These are phyloP conservation scores for Hermodice carunculata DNA, from an alignment of 2,888 invertebrate genomes.

Conservation along the genomic window DNA sequence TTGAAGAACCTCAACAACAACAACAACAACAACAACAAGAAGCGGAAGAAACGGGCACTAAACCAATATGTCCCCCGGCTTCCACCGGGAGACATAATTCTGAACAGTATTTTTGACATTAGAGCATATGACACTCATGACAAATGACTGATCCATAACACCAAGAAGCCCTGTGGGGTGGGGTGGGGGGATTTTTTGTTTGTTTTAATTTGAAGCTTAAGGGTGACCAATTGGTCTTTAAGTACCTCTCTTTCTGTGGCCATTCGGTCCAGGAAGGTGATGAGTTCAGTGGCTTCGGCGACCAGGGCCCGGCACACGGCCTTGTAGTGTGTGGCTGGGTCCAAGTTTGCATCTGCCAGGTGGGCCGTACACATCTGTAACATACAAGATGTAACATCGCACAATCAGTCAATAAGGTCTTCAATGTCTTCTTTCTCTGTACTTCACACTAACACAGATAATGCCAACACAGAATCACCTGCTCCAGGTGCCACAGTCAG, in stretches of 20 bases:
- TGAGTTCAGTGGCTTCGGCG: conserved; percentile 90
- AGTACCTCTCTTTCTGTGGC: conserved; percentile 76
- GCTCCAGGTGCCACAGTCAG: not conserved
- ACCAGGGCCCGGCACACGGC: conserved; percentile 94
- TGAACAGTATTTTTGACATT: too few relatives aligned
- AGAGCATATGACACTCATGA: too few relatives aligned
- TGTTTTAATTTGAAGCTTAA: too few relatives aligned
- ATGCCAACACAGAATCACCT: not conserved
- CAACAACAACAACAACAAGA: too few relatives aligned
- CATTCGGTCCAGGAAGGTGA: conserved; percentile 90
- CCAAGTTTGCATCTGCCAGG: conserved; percentile 54
- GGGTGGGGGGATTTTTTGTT: too few relatives aligned
- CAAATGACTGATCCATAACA: too few relatives aligned
- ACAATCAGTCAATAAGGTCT: not conserved
- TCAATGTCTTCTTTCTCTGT: not conserved
- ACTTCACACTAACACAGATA: not conserved
- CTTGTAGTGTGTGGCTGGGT: conserved; percentile 85
- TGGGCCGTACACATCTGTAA: conserved; percentile 63
- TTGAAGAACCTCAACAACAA: too few relatives aligned
- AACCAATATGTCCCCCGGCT: too few relatives aligned
- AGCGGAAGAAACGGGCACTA: too few relatives aligned
- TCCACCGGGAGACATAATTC: too few relatives aligned
- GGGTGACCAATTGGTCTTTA: too few relatives aligned
- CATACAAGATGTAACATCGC: conserved; percentile 8
- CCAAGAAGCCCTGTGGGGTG: too few relatives aligned